Percentiles rank a stretch among this genome's conserved stretches.
phyloP scores from a whole-genome alignment of 2,888 invertebrate genomes.

The Bruchidius siliquastri region DNA sequence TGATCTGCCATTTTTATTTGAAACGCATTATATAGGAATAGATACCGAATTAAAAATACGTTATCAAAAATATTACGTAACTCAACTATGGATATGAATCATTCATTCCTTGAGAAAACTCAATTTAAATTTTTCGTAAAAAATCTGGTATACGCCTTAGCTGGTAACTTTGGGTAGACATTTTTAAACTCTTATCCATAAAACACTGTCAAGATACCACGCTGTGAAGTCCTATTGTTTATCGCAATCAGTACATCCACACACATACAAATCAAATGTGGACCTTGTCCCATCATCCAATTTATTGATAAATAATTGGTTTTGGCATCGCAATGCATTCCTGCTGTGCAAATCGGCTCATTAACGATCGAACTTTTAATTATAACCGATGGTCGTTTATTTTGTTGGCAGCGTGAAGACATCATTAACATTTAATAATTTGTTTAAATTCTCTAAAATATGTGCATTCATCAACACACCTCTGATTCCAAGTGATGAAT shows the following conservation, averaged over 20 bases:
- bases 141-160: too few relatives aligned
- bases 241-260: neutral
- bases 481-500: neutral
- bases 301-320: neutral
- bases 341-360: neutral
- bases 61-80: too few relatives aligned
- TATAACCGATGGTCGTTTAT: neutral
- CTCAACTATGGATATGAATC: too few relatives aligned
- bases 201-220: too few relatives aligned
- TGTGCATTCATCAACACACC: neutral
- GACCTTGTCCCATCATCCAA: neutral
- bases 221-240: too few relatives aligned
- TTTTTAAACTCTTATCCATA: too few relatives aligned
- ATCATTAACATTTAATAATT: neutral
- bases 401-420: neutral
- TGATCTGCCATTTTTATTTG: too few relatives aligned
- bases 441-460: neutral
- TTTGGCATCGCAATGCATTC: neutral
- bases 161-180: too few relatives aligned
- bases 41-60: too few relatives aligned
- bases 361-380: neutral
- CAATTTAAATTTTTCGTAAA: too few relatives aligned
- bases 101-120: too few relatives aligned
- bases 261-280: neutral
- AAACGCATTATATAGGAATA: too few relatives aligned